Base-by-base conservation (phyloP, 2,888 invertebrate species). In the Stenurella melanura region DNA sequence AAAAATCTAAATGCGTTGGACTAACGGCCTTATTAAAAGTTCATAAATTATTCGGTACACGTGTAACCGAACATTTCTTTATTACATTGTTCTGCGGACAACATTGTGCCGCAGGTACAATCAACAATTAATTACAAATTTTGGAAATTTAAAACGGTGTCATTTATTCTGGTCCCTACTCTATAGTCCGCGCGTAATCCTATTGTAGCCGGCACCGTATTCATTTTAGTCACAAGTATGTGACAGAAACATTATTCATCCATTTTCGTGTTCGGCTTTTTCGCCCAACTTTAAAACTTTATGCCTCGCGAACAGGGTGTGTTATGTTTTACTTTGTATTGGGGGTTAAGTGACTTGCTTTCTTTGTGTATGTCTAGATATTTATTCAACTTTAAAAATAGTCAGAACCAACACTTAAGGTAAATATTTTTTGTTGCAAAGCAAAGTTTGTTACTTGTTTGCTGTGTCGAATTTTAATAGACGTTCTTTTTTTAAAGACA, bases 191-290 rank as follows among this genome's bases (percentile, higher is more conserved):
- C 34, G 63, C 72, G 63, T 54, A 72, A 63, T 63, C 63, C 72
- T 50, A 63, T 72, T 72, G 30, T 63, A 63, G 5, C 30, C 63
- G 10, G 54, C 21, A 4, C 30, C 63, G 61, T 50, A 72, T 72
- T 72, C 72, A 72, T 72, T 72, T 72, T 63, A 72, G 63, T 63
- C 72, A 54, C 63, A 63, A 70, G 50, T 63, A 70, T 72, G 50
- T 72, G 72, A 72, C 72, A 72, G 54, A 72, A 63, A 72, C 72
- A 72, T 72, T 63, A 72, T 72, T 72, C 63, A 72, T 72, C 61
- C 63, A 72, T 72, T 72, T 63, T 72, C 72, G 15, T 60, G 60
- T 72, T 72, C 63, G 54, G 17, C 42, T 63, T 50, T 63, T 63
- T 72, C 63, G 1, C 54, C 11, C 61, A 63, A 63, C 54, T 67